Percentiles rank a stretch among this genome's conserved stretches.
Conservation (phyloP, 2,797 vertebrate genomes). For the Molossus molossus region DNA sequence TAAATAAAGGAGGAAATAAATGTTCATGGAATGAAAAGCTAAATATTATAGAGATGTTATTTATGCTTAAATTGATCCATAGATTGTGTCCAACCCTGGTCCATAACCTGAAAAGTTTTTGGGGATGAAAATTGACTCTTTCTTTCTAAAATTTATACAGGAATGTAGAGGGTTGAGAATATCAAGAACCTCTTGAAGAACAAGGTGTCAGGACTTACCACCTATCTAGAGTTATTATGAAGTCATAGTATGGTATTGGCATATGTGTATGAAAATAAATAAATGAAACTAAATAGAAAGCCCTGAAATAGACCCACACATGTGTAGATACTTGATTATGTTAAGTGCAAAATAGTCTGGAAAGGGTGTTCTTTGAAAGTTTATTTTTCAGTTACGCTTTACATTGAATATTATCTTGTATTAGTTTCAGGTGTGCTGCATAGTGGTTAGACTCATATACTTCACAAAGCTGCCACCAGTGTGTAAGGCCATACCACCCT, state of each 20-base stretch:
- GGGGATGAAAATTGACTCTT: background rate
- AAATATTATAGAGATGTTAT: background rate
- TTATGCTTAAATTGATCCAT: background rate
- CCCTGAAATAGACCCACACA: background rate
- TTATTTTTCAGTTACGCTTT: background rate
- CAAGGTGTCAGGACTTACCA: background rate
- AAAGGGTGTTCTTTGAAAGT: background rate
- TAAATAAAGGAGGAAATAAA: background rate
- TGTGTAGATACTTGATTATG: background rate
- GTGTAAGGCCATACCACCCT: background rate
- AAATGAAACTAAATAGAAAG: background rate
- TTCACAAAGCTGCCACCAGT: background rate
- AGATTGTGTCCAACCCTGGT: background rate
- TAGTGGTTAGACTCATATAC: background rate
- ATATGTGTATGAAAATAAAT: background rate
- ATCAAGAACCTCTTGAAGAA: background rate
- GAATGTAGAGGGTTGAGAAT: background rate
- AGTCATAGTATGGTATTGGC: background rate
- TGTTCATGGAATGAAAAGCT: background rate
- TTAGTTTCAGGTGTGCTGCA: background rate
- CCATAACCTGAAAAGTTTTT: background rate
- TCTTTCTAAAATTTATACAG: slow-evolving; percentile 22
- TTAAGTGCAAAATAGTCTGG: background rate
- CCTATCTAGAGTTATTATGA: background rate
- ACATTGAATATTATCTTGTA: background rate